These are phyloP conservation scores for Laterallus jamaicensis DNA, from an alignment of 2,113 vertebrate genomes.

Conservation along the genomic window DNA sequence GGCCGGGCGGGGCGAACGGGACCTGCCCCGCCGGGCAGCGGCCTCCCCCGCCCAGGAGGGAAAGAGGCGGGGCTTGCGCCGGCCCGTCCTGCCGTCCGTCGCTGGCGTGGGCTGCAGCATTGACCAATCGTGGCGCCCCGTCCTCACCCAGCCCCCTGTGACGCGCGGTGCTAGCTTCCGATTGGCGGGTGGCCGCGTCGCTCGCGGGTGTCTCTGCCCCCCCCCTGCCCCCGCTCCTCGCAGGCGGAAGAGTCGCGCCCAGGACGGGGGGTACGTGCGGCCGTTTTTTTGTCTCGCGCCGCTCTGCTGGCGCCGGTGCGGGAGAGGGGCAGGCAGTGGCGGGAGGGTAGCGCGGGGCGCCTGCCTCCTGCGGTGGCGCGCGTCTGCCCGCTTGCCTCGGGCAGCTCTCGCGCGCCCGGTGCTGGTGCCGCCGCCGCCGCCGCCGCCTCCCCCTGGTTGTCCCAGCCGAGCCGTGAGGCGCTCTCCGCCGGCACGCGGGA, in stretches of 20 bases:
- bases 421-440: neutral
- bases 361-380: neutral
- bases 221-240: neutral
- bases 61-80: neutral
- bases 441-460: neutral
- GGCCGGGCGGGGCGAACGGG: neutral
- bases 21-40: neutral
- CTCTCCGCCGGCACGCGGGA: neutral
- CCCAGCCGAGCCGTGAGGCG: neutral
- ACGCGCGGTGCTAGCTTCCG: neutral
- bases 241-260: conserved; percentile 23
- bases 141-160: neutral
- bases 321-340: no score
- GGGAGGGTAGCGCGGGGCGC: neutral
- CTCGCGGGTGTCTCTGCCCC: neutral
- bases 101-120: accelerated
- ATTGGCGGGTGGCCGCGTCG: neutral
- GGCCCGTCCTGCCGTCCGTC: neutral
- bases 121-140: accelerated
- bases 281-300: no score
- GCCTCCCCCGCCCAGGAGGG: neutral
- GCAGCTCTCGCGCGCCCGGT: neutral
- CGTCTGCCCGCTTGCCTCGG: no score
- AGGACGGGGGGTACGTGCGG: conserved; percentile 16
- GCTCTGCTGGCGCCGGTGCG: neutral